Percentiles rank a stretch among this genome's conserved stretches.
These are phyloP conservation scores for Platycercus adscitus DNA, from an alignment of 2,113 vertebrate genomes.

Conservation along the genomic window DNA sequence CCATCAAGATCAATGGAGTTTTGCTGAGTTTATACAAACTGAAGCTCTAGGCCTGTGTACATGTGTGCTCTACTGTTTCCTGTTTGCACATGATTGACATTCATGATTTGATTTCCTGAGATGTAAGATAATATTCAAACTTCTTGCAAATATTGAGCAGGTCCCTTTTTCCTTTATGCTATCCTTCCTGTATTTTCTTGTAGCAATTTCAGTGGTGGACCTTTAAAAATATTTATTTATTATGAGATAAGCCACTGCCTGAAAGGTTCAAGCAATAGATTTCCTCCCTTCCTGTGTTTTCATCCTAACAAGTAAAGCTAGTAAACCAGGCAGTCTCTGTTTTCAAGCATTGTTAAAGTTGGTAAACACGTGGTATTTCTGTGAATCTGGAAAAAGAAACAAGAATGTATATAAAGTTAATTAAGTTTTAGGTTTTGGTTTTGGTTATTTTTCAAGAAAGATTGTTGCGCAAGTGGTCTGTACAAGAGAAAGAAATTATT, in stretches of 20 bases:
- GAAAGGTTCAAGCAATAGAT: not conserved
- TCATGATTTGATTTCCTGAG: not conserved
- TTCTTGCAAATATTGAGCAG: not conserved
- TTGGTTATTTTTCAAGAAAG: not conserved
- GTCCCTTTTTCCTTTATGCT: not conserved
- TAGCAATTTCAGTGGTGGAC: not conserved
- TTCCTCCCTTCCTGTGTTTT: not conserved
- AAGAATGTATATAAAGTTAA: not conserved
- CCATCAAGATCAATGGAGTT: not conserved
- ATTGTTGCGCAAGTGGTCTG: not conserved
- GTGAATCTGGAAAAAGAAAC: not conserved
- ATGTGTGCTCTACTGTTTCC: not conserved
- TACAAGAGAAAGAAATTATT: not conserved
- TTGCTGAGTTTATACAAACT: not conserved
- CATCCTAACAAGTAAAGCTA: not conserved
- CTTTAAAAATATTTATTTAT: not conserved
- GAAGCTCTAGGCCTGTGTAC: not conserved
- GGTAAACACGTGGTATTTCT: not conserved
- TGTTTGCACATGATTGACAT: not conserved
- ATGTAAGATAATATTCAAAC: not conserved
- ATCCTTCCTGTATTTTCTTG: not conserved
- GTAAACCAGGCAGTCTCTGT: not conserved
- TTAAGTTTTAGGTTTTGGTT: fast-evolving
- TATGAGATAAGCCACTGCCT: not conserved
- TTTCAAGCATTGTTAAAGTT: not conserved